Base-by-base conservation (phyloP, 2,888 invertebrate genomes). In the Junonia oenone region DNA sequence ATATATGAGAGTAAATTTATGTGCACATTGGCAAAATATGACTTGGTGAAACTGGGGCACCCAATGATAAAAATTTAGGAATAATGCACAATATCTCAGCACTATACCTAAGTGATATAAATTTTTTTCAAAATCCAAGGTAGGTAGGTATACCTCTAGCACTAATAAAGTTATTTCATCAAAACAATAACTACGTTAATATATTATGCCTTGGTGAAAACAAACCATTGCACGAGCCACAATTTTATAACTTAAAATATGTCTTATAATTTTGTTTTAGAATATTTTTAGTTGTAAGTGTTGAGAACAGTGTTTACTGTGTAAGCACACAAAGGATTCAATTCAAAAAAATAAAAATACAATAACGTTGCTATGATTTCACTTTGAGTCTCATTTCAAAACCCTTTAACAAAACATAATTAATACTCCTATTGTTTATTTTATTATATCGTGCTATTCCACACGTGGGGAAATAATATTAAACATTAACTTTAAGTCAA, bases 231-330 rank as follows among this genome's bases (percentile, higher is more conserved):
- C 89, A 87, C 89, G 78, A 81, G 80, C 81, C 81, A 85, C 81
- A 71, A 73, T 83, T 83, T 79, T 80, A 77, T 79, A 80, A 81
- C 73, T 82, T 75, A 71, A 80, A 78, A 78, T 78, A 79, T 43
- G 13, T 79, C 73, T 73, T 76, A 75, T 73, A 68, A 79, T 87
- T 82, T 85, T 86, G 91, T 91, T 90, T 90, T 92, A 92, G 92
- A 84, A 90, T 88, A 92, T 91, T 91, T 91, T 92, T 92, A 93
- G 92, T 92, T 92, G 71, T 93, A 93, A 92, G 92, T 92, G 92
- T 93, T 92, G 92, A 92, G 82, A 89, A 88, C 85, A 91, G 92
- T 92, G 92, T 92, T 93, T 93, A 93, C 93, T 92, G 92, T 93
- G 93, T 93, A 93, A 93, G 92, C 93, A 91, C 90, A 91, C 77